phyloP scores from a whole-genome alignment of 2,797 vertebrate species.

The Gymnocypris eckloni region DNA sequence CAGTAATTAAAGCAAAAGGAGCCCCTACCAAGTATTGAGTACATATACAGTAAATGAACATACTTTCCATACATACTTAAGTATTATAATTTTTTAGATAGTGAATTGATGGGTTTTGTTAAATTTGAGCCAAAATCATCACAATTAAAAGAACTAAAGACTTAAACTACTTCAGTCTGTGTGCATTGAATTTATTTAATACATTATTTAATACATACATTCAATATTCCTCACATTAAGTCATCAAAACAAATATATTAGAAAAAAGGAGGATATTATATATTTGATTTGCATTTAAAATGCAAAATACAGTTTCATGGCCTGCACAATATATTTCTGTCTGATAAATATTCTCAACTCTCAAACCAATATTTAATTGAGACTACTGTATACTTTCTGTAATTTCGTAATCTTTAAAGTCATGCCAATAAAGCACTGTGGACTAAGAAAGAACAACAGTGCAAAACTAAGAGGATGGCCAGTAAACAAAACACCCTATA shows the following conservation, averaged over 20 bases:
- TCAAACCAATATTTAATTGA: neutral
- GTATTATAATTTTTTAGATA: too few relatives aligned
- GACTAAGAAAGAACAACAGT: neutral
- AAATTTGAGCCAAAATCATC: too few relatives aligned
- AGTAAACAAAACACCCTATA: neutral
- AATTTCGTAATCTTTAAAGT: too few relatives aligned
- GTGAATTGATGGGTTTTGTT: too few relatives aligned
- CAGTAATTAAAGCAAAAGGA: too few relatives aligned
- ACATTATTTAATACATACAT: too few relatives aligned
- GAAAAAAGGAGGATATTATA: neutral
- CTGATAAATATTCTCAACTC: neutral
- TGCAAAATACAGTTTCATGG: neutral
- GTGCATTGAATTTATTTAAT: too few relatives aligned
- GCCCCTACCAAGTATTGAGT: too few relatives aligned
- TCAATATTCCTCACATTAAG: neutral
- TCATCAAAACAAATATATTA: neutral
- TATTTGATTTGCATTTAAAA: neutral
- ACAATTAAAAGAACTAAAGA: too few relatives aligned
- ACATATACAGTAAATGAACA: too few relatives aligned
- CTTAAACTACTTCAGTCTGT: too few relatives aligned
- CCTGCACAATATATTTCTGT: neutral
- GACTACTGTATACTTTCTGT: neutral
- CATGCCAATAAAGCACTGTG: neutral
- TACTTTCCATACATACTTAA: too few relatives aligned
- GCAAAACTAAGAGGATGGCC: neutral